phyloP scores from a whole-genome alignment of 1,140 invertebrate genomes.

The Drosophila kurseongensis region DNA sequence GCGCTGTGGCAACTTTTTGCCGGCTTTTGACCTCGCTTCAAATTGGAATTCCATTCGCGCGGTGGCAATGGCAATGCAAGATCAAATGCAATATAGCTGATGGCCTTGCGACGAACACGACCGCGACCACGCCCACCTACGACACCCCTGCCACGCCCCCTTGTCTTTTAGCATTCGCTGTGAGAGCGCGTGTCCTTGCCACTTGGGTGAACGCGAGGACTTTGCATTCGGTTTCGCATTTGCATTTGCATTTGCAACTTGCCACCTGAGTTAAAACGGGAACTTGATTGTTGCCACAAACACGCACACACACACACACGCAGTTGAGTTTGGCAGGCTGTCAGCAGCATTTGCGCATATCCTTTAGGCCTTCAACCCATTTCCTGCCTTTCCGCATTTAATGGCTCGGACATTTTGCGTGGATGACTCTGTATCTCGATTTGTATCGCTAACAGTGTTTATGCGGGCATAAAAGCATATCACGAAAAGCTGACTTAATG shows the following conservation, averaged over 20 bases:
- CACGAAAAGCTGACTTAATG: neutral
- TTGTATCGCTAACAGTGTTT: neutral
- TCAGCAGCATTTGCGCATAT: slow-evolving; percentile 46
- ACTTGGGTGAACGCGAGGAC: slow-evolving; percentile 45
- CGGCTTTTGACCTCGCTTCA: slow-evolving; percentile 12
- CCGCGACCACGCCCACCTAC: neutral
- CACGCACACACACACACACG: slow-evolving; percentile 1
- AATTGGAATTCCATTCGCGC: slow-evolving; percentile 25
- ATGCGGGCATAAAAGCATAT: neutral
- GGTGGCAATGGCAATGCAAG: slow-evolving; percentile 32
- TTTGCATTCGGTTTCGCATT: slow-evolving; percentile 27
- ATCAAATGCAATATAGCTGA: slow-evolving; percentile 58
- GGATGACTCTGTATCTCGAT: neutral
- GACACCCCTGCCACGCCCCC: slow-evolving; percentile 9
- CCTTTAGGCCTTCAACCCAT: slow-evolving; percentile 30
- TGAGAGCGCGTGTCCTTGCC: slow-evolving; percentile 52
- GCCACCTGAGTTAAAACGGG: slow-evolving; percentile 37
- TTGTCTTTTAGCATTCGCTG: slow-evolving; percentile 1
- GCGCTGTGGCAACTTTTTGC: neutral
- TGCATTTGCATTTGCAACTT: slow-evolving; percentile 32
- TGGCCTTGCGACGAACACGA: slow-evolving; percentile 42
- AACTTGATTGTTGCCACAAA: slow-evolving; percentile 44
- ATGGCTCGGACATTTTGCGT: slow-evolving; percentile 9
- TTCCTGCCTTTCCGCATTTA: slow-evolving; percentile 7
- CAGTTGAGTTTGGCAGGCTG: slow-evolving; percentile 21